A percentile compares a stretch with the other conserved stretches of the same genome.
Conservation (phyloP, 2,113 vertebrate genomes). For the Cisticola juncidis region DNA sequence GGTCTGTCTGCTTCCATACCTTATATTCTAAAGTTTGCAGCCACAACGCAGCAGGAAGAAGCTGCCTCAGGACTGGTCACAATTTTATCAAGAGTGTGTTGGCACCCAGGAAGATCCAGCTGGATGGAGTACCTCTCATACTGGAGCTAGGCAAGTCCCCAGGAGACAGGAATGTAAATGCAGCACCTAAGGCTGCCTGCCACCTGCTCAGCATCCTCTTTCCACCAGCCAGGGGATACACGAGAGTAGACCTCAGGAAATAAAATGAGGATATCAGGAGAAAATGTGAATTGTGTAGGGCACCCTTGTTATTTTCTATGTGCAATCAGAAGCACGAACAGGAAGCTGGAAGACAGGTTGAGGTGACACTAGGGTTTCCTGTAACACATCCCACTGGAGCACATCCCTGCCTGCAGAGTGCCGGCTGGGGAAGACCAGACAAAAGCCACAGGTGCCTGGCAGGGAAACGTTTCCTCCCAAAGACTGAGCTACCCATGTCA, state of each 20-base stretch:
- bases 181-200: neutral
- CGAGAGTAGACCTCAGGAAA: neutral
- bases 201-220: neutral
- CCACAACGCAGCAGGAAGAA: neutral
- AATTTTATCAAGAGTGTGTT: neutral
- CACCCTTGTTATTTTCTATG: neutral
- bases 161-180: neutral
- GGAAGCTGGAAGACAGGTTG: neutral
- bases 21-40: neutral
- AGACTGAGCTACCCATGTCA: neutral
- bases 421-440: neutral
- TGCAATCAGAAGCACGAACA: neutral
- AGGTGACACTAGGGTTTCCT: neutral
- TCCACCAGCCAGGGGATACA: neutral
- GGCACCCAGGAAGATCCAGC: neutral
- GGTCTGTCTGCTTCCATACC: neutral
- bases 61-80: neutral
- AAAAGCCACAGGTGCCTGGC: neutral
- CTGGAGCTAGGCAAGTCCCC: neutral
- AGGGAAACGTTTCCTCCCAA: neutral
- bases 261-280: neutral
- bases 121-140: neutral
- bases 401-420: rapidly evolving
- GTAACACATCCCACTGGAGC: rapidly evolving
- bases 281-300: neutral